Evolutionary conservation across 2,888 invertebrate genomes (phyloP).

Genomic region (Notodonta ziczac): DNA sequence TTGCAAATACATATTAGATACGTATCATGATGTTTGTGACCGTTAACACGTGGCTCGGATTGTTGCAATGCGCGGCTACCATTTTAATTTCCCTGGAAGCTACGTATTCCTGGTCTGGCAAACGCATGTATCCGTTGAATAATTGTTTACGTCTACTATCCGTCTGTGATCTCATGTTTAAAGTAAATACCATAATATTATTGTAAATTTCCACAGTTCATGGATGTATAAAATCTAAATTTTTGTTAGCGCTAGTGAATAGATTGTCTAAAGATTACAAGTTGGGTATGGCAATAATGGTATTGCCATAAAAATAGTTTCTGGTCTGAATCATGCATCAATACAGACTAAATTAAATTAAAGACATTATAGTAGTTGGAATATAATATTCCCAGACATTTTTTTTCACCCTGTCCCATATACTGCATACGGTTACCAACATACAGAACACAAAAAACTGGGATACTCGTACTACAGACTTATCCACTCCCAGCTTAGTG

Average conservation of each 20-base stretch:
- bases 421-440: no score
- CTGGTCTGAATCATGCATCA: no score
- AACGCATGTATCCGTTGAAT: conserved; percentile 32
- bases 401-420: no score
- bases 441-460: no score
- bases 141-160: conserved; percentile 39
- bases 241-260: not conserved
- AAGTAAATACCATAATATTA: not conserved
- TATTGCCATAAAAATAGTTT: no score
- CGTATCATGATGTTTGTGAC: conserved; percentile 24
- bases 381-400: no score
- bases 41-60: conserved; percentile 27
- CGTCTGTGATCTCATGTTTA: conserved; percentile 23
- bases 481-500: no score
- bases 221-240: not conserved
- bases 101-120: conserved; percentile 18
- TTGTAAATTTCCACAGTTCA: not conserved
- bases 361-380: no score
- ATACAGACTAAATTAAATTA: no score
- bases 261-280: not conserved
- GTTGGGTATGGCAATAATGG: no score
- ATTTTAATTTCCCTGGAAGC: conserved; percentile 23
- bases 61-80: conserved; percentile 29
- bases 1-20: conserved; percentile 27
- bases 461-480: no score